Percentiles rank a stretch among this genome's conserved stretches.
These are phyloP conservation scores for Littorina saxatilis DNA, from an alignment of 1,140 invertebrate species.

Conservation along the genomic window DNA sequence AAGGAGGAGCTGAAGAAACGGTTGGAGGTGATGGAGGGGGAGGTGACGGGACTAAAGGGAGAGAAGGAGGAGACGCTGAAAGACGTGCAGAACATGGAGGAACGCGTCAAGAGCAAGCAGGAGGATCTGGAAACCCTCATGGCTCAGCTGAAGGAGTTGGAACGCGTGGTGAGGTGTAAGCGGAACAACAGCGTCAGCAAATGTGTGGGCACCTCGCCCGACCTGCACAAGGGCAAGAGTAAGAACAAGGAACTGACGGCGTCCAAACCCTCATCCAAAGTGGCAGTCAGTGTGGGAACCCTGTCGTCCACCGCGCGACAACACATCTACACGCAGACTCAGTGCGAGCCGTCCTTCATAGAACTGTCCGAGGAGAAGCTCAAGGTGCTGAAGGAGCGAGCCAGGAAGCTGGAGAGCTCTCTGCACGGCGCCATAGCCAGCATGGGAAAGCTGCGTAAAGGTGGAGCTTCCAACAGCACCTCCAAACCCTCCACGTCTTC, in stretches of 20 bases:
- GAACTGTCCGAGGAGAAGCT: constrained; percentile 65
- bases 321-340: constrained; percentile 13
- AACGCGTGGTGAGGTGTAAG: constrained; percentile 13
- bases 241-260: neutral
- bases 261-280: neutral
- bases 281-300: neutral
- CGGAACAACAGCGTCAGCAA: neutral
- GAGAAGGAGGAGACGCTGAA: neutral
- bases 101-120: constrained; percentile 22
- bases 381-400: constrained; percentile 58
- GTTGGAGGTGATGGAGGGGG: constrained; percentile 13
- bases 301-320: neutral
- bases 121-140: constrained; percentile 29
- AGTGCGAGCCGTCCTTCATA: constrained; percentile 44
- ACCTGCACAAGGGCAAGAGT: neutral
- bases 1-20: constrained; percentile 35
- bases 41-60: constrained; percentile 28
- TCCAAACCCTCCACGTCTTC: neutral
- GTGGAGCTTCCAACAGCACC: constrained; percentile 17
- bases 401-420: constrained; percentile 66
- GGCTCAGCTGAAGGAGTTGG: constrained; percentile 30
- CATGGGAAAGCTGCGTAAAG: constrained; percentile 61
- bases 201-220: constrained; percentile 10
- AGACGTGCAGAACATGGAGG: constrained; percentile 13
- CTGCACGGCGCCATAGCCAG: constrained; percentile 64